Percentiles rank a stretch among this genome's conserved stretches.
Conservation (phyloP, 2,888 invertebrate species). For the Ichneumon xanthorius region DNA sequence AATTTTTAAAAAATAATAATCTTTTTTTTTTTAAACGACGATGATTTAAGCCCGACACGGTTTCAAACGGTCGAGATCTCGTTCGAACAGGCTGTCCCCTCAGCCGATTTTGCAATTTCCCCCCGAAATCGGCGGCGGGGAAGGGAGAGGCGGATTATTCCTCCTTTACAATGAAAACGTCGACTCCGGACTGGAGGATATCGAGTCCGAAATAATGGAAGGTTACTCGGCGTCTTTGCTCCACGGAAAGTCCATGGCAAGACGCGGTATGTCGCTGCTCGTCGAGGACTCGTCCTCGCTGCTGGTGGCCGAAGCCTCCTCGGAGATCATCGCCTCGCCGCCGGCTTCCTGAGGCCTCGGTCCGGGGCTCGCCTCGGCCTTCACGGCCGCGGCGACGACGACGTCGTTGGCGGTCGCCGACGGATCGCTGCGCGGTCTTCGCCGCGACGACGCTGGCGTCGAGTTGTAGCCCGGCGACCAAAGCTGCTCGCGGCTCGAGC, state of each 20-base stretch:
- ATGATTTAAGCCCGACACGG: constrained; percentile 31
- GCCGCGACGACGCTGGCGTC: constrained; percentile 74
- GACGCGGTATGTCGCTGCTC: constrained; percentile 81
- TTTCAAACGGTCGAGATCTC: constrained; percentile 43
- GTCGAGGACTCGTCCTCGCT: constrained; percentile 83
- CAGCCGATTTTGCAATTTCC: background rate
- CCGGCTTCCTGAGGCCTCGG: constrained; percentile 89
- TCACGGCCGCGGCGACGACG: constrained; percentile 85
- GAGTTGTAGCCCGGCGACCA: constrained; percentile 81
- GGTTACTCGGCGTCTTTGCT: constrained; percentile 72
- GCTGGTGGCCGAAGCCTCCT: constrained; percentile 82
- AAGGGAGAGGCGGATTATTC: background rate
- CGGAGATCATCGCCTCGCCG: constrained; percentile 90
- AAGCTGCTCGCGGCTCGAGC: constrained; percentile 66
- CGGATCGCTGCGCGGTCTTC: constrained; percentile 79
- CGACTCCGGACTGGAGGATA: constrained; percentile 6
- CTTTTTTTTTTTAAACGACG: background rate
- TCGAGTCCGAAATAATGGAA: constrained; percentile 18
- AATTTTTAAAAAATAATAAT: background rate
- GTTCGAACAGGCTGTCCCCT: constrained; percentile 1
- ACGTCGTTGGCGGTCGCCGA: constrained; percentile 83
- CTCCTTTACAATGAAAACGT: constrained; percentile 29
- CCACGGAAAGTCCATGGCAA: constrained; percentile 76
- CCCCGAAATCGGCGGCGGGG: background rate
- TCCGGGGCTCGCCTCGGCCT: constrained; percentile 84